Base-by-base conservation (phyloP, 2,888 invertebrate genomes). In the Drosophila pseudotalamancana region DNA sequence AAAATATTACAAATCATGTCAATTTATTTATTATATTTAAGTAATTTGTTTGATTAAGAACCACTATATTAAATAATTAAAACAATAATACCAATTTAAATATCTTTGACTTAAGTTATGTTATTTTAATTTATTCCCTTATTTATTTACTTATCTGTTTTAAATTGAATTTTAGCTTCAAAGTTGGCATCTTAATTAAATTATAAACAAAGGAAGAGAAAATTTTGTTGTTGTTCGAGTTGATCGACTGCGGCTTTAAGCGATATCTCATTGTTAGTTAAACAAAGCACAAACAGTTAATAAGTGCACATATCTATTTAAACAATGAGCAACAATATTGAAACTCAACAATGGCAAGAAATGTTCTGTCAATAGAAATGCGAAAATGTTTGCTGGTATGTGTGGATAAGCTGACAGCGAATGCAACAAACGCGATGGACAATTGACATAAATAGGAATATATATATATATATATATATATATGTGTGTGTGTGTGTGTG, bases 231-330 rank as follows among this genome's bases (percentile, higher is more conserved):
- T 19, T 53, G 49, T 42, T 45, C 49, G 60, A 45, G 23, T 51
- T 53, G 53, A 42, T 43, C 54, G 66, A 48, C 27, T 66, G 73
- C 59, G 46, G 54, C 57, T 40, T 50, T 34, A 57, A 5, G 25
- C 45, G 50, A 57, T 72, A 67, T 54, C 6, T 37, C 31, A 72
- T 62, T 72, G 67, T 61, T 11, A 43, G 61, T 21, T n/a, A 9
- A 32, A 54, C 23, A 51, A 50, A 39, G 39, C 53, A 14, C 12
- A 72, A 73, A 63, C 74, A 71, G 83, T 77, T 77, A 79, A 79
- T 83, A 83, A 77, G 79, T 67, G 53, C 59, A 48, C 56, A 57
- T 70, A 76, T 65, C 65, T 57, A 56, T 40, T 71, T 37, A 65
- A 71, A 79, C 77, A 83, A 79, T 71, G 65, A 29, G n/a, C 19